A percentile compares a stretch with the other conserved stretches of the same genome.
These are phyloP conservation scores for Thalassophryne amazonica DNA, from an alignment of 2,797 vertebrate genomes.

Conservation along the genomic window DNA sequence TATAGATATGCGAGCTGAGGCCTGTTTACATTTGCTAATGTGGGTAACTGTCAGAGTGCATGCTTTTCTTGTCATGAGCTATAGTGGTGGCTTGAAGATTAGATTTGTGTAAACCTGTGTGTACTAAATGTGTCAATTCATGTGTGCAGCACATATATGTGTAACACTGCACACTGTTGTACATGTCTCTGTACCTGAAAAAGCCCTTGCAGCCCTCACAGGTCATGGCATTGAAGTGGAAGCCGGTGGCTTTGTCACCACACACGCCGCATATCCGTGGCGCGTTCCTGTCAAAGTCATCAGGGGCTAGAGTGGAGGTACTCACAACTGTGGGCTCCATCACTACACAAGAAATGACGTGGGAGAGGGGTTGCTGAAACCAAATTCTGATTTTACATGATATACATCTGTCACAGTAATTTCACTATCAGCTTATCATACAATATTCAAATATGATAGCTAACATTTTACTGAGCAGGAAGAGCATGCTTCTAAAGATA, in stretches of 20 bases:
- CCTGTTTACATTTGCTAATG: slow-evolving; percentile 28
- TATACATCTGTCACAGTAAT: too few relatives aligned
- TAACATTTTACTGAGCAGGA: too few relatives aligned
- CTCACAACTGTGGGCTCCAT: slow-evolving; percentile 85
- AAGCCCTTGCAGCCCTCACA: slow-evolving; percentile 99
- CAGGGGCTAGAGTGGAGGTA: slow-evolving; percentile 80
- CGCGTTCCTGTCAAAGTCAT: slow-evolving; percentile 87
- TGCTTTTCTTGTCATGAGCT: slow-evolving; percentile 9
- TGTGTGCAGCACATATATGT: background rate
- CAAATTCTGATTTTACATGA: too few relatives aligned
- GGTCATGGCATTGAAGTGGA: slow-evolving; percentile 99
- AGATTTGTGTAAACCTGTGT: background rate
- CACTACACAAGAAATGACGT: slow-evolving; percentile 50
- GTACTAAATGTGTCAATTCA: background rate
- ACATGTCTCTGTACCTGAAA: slow-evolving; percentile 84
- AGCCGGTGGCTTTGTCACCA: slow-evolving; percentile 93
- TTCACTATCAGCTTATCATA: too few relatives aligned
- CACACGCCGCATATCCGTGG: slow-evolving; percentile 95
- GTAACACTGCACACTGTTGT: background rate
- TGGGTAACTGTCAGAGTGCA: slow-evolving; percentile 10
- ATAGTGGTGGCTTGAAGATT: background rate
- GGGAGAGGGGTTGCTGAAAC: background rate
- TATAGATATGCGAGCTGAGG: slow-evolving; percentile 13
- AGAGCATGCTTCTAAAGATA: too few relatives aligned
- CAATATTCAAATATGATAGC: too few relatives aligned